Percentiles rank a stretch among this genome's conserved stretches.
Evolutionary conservation across 2,888 invertebrate species (phyloP).

Genomic region (Zootermopsis nevadensis): DNA sequence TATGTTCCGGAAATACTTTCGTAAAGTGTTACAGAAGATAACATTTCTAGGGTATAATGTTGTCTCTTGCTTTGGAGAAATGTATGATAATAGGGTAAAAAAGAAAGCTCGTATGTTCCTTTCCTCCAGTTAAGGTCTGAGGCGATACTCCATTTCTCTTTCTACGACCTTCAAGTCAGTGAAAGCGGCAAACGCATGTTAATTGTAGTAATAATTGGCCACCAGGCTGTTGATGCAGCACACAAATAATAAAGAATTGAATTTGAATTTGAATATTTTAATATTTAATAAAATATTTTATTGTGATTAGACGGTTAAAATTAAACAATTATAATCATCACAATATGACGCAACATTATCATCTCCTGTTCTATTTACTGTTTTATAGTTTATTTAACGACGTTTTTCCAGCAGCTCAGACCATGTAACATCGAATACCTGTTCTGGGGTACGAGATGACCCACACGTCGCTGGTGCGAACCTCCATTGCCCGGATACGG

Average conservation of each 20-base stretch:
- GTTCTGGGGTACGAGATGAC: slow-evolving; percentile 90
- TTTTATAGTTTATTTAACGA: too few relatives aligned
- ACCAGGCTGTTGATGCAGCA: too few relatives aligned
- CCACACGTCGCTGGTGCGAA: slow-evolving; percentile 84
- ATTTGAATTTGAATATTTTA: too few relatives aligned
- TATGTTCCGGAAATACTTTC: too few relatives aligned
- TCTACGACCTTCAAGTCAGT: neutral
- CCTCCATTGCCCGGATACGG: slow-evolving; percentile 76
- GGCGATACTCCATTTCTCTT: slow-evolving; percentile 2
- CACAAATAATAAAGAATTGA: too few relatives aligned
- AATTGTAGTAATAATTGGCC: neutral
- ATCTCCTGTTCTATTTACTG: too few relatives aligned
- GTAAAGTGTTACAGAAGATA: too few relatives aligned
- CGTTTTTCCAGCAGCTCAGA: too few relatives aligned
- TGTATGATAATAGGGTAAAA: neutral
- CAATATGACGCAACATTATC: too few relatives aligned
- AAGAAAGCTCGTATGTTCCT: neutral
- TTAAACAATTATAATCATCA: too few relatives aligned
- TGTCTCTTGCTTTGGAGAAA: neutral
- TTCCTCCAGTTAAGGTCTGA: neutral
- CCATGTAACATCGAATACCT: slow-evolving; percentile 75
- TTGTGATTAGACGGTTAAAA: too few relatives aligned
- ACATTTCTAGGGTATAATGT: neutral
- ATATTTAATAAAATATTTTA: too few relatives aligned
- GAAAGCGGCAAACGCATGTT: neutral